phyloP scores from a whole-genome alignment of 2,888 invertebrate genomes.

The Cloeon dipterum region DNA sequence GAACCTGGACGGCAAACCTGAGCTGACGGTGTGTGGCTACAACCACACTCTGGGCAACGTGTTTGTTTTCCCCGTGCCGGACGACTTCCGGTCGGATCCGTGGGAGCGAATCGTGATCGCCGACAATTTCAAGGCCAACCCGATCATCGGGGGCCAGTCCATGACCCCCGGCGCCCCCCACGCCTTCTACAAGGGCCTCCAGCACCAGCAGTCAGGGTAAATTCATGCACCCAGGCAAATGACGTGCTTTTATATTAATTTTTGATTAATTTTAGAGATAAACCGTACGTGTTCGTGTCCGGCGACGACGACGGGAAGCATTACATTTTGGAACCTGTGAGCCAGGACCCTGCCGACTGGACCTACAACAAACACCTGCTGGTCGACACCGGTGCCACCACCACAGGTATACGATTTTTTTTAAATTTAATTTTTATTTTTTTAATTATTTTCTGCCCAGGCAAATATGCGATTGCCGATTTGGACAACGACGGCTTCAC shows the following conservation, averaged over 20 bases:
- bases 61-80: slow-evolving; percentile 11
- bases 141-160: slow-evolving; percentile 10
- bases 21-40: slow-evolving; percentile 11
- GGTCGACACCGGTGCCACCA: slow-evolving; percentile 11
- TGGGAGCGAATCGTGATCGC: slow-evolving; percentile 10
- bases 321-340: slow-evolving; percentile 11
- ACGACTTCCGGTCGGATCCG: slow-evolving; percentile 9
- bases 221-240: too few species aligned
- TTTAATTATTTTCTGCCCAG: too few species aligned
- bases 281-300: slow-evolving; percentile 12
- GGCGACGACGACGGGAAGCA: slow-evolving; percentile 14
- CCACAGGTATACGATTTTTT: too few species aligned
- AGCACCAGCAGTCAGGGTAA: slow-evolving; percentile 10
- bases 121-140: slow-evolving; percentile 11
- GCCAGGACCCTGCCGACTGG: slow-evolving; percentile 11
- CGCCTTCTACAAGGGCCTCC: slow-evolving; percentile 11
- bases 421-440: too few species aligned
- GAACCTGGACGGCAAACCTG: slow-evolving; percentile 12
- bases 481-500: slow-evolving; percentile 13
- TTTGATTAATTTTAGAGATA: slow-evolving; percentile 6
- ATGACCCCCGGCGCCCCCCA: slow-evolving; percentile 13
- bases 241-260: too few species aligned
- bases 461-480: slow-evolving; percentile 11
- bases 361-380: slow-evolving; percentile 11
- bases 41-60: slow-evolving; percentile 10